Conservation (phyloP, 2,888 invertebrate species). For the Noctua comes region DNA sequence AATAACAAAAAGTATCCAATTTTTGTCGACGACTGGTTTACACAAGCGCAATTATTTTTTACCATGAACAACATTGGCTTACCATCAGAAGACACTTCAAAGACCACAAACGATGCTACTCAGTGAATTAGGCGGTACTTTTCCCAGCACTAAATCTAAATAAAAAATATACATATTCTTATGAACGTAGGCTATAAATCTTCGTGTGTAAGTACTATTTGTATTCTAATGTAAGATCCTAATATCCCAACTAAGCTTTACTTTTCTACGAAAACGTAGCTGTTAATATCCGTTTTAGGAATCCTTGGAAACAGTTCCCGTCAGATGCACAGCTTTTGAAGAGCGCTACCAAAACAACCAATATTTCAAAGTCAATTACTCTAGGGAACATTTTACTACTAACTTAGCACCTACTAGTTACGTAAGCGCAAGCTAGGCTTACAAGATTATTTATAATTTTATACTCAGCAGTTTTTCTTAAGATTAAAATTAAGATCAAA, state of each 20-base stretch:
- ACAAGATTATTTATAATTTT: conserved; percentile 89
- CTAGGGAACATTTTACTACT: conserved; percentile 94
- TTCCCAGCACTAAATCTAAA: conserved; percentile 53
- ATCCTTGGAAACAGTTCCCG: conserved; percentile 77
- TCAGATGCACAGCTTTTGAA: conserved; percentile 76
- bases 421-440: conserved; percentile 88
- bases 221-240: conserved; percentile 80
- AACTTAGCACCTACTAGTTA: conserved; percentile 88
- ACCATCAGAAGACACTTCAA: conserved; percentile 55
- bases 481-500: conserved; percentile 84
- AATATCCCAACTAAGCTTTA: conserved; percentile 87
- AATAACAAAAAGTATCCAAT: conserved; percentile 26
- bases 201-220: conserved; percentile 83
- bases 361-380: conserved; percentile 96
- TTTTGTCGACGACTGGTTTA: conserved; percentile 52
- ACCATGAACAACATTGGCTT: conserved; percentile 30
- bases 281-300: conserved; percentile 77
- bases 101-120: conserved; percentile 45
- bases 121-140: conserved; percentile 74
- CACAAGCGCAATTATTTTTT: conserved; percentile 24
- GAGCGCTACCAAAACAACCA: conserved; percentile 78
- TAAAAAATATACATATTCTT: conserved; percentile 85
- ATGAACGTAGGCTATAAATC: conserved; percentile 88
- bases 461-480: conserved; percentile 87
- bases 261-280: conserved; percentile 85